phyloP scores from a whole-genome alignment of 2,797 vertebrate genomes.

The Epinephelus awoara region DNA sequence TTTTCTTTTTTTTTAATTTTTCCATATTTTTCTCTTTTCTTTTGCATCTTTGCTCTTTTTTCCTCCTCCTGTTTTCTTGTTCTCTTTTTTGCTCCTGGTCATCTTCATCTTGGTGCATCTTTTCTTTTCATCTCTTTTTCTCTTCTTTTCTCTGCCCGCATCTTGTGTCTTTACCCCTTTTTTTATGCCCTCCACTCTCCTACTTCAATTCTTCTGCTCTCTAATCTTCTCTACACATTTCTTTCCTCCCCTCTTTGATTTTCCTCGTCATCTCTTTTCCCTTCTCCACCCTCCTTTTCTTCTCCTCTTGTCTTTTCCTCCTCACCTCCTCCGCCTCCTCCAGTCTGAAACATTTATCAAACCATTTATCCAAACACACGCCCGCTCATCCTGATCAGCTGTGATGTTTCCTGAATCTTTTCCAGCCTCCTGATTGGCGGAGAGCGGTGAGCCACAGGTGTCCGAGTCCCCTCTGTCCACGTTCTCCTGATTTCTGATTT shows the following conservation, averaged over 20 bases:
- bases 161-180: background rate
- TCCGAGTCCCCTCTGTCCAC: slow-evolving; percentile 12
- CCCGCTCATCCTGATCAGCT: slow-evolving; percentile 15
- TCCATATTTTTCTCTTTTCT: background rate
- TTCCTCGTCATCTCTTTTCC: background rate
- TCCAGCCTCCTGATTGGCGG: slow-evolving; percentile 61
- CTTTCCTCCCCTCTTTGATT: background rate
- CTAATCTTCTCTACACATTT: background rate
- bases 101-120: background rate
- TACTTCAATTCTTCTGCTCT: background rate
- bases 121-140: background rate
- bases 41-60: background rate
- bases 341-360: slow-evolving; percentile 26
- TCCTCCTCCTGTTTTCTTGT: background rate
- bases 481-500: slow-evolving; percentile 62
- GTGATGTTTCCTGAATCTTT: slow-evolving; percentile 30
- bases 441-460: slow-evolving; percentile 59
- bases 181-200: background rate
- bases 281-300: background rate
- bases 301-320: background rate
- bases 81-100: background rate
- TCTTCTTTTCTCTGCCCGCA: background rate
- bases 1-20: background rate
- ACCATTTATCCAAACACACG: slow-evolving; percentile 10
- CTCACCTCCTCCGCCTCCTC: accelerated